Conservation (phyloP, 2,888 invertebrate genomes). For the Argyra leucocephala region DNA sequence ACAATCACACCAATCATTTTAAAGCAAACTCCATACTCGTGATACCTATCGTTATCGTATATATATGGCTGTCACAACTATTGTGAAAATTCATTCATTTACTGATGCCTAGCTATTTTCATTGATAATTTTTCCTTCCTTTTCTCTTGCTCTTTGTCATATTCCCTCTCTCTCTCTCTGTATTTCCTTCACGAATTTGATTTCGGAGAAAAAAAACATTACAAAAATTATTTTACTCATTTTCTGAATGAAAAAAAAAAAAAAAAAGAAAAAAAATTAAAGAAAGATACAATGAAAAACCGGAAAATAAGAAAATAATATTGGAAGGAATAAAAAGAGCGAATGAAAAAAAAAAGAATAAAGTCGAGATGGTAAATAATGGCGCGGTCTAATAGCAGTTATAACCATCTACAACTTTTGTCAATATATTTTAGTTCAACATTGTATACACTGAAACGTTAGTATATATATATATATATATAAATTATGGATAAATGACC, state of each 20-base stretch:
- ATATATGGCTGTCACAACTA: no score
- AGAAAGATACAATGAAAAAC: neutral
- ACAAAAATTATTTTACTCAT: neutral
- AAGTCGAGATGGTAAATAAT: neutral
- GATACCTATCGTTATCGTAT: no score
- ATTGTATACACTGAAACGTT: neutral
- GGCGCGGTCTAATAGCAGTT: neutral
- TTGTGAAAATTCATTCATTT: no score
- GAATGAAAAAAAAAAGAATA: neutral
- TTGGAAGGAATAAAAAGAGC: neutral
- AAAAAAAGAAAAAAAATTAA: neutral
- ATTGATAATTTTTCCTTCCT: no score
- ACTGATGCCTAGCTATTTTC: no score
- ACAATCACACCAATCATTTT: no score
- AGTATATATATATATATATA: neutral
- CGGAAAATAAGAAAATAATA: neutral
- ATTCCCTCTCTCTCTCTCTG: no score
- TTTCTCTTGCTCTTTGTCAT: no score
- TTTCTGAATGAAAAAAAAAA: neutral
- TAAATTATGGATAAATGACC: constrained; percentile 3
- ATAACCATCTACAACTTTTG: neutral
- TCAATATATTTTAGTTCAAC: no score
- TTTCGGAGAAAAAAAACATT: neutral
- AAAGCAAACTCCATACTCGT: no score
- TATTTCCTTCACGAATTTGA: neutral